phyloP scores from a whole-genome alignment of 2,797 vertebrate genomes.

The Corythornis leucogaster region DNA sequence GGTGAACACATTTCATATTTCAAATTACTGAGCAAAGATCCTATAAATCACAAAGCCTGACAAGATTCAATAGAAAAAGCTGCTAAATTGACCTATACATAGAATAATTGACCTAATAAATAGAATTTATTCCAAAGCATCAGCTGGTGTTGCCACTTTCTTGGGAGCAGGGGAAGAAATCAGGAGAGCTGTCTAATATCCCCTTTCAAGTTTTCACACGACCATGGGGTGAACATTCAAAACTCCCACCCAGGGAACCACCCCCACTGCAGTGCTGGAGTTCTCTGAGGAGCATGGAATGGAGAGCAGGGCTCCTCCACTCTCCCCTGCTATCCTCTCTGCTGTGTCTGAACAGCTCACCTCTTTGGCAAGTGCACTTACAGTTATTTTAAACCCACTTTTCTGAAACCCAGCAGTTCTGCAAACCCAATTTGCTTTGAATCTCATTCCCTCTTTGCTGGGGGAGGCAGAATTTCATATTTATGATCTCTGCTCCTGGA shows the following conservation, averaged over 20 bases:
- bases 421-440: constrained; percentile 23
- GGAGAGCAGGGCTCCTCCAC: not conserved
- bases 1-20: constrained; percentile 60
- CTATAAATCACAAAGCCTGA: constrained; percentile 46
- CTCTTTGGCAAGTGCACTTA: constrained; percentile 17
- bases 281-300: too few relatives aligned
- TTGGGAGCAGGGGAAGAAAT: constrained; percentile 38
- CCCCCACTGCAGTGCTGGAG: not conserved
- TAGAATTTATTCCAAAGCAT: not conserved
- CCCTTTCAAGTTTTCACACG: not conserved
- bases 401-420: constrained; percentile 46
- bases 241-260: not conserved
- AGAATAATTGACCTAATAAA: not conserved
- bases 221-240: not conserved
- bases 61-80: constrained; percentile 55
- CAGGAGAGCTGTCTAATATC: not conserved
- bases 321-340: not conserved
- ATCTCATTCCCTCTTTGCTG: not conserved
- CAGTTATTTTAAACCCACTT: constrained; percentile 30
- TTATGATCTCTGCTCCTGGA: not conserved
- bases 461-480: constrained; percentile 48
- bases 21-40: constrained; percentile 45
- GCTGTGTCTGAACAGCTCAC: constrained; percentile 12
- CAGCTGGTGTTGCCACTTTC: constrained; percentile 36
- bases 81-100: constrained; percentile 59